Percentiles rank a stretch among this genome's conserved stretches.
These are phyloP conservation scores for Xestia xanthographa DNA, from an alignment of 2,888 invertebrate species.

Conservation along the genomic window DNA sequence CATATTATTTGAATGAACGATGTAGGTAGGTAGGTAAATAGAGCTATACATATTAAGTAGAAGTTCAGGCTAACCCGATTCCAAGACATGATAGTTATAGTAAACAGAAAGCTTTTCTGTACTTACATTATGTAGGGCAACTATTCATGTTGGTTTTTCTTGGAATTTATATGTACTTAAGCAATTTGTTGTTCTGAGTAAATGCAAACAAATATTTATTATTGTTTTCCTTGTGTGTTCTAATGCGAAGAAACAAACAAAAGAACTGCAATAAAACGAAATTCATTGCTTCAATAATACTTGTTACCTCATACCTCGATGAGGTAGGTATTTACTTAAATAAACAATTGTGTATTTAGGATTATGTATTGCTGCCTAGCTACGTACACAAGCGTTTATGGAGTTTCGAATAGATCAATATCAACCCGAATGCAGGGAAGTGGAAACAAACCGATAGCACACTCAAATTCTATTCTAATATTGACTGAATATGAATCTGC, in stretches of 20 bases:
- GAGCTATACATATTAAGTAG: slow-evolving; percentile 7
- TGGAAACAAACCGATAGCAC: slow-evolving; percentile 24
- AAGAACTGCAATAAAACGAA: slow-evolving; percentile 36
- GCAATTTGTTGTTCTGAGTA: slow-evolving; percentile 5
- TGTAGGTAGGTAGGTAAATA: not conserved
- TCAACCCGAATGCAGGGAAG: slow-evolving; percentile 7
- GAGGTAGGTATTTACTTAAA: slow-evolving; percentile 2
- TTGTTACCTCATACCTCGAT: not conserved
- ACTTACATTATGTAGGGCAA: not conserved
- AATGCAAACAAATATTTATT: slow-evolving; percentile 15
- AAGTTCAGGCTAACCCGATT: slow-evolving; percentile 6
- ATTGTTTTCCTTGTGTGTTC: slow-evolving; percentile 20
- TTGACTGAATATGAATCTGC: slow-evolving; percentile 13
- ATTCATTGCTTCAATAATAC: slow-evolving; percentile 18
- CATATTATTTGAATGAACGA: slow-evolving; percentile 24
- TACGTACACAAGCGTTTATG: not conserved
- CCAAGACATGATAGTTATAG: not conserved
- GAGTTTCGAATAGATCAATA: slow-evolving; percentile 25
- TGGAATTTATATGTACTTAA: not conserved
- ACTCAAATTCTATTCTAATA: slow-evolving; percentile 38
- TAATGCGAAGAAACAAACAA: slow-evolving; percentile 20
- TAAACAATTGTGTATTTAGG: slow-evolving; percentile 16
- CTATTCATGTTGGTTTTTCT: not conserved
- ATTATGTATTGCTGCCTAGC: not conserved
- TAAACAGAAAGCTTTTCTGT: slow-evolving; percentile 9